Base-by-base conservation (phyloP, 1,140 invertebrate genomes). In the Mycetomoellerius zeteki region DNA sequence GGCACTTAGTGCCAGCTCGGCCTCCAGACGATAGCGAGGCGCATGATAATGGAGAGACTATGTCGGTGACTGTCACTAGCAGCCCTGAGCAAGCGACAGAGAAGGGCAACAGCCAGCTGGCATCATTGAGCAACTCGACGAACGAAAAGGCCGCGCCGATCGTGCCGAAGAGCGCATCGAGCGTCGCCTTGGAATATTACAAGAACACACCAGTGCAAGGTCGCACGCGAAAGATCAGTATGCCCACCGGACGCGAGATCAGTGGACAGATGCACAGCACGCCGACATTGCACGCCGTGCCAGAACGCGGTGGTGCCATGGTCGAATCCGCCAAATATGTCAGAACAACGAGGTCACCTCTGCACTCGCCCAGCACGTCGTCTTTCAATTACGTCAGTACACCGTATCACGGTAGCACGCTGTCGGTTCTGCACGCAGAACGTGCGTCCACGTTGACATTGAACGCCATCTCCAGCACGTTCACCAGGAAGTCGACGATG, bases 371-470 rank as follows among this genome's bases (percentile, higher is more conserved):
- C 0, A 97, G 97, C 4, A 97, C 97, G 0, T 98, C 97, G 47
- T 98, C 97, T 27, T 98, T 98, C 91, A 97, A 98, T 86, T 98
- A 98, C 89, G 96, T 98, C 89, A 97, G 97, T 37, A 98, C 98
- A 0, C 97, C 97, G 0, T 98, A 98, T 92, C 98, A 98, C 89
- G 98, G 98, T 0, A 98, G 97, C 56, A 98, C 97, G 0, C 87
- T 98, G 2, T 98, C 97, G 0, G 97, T 97, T 0, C 95, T 98
- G 52, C 97, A 98, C 92, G 97, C 97, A 0, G 97, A 98, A 90
- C 97, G 97, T 87, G 97, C 97, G 0, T 98, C 97, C 3, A 97
- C 97, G 58, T 96, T 98, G 67, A 97, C 97, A 12, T 92, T 98
- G 3, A 97, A 97, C 86, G 97, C 97, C 0, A 96, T 97, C 0